Evolutionary conservation across 2,797 vertebrate species (phyloP).

Genomic region (Silurus aristotelis): DNA sequence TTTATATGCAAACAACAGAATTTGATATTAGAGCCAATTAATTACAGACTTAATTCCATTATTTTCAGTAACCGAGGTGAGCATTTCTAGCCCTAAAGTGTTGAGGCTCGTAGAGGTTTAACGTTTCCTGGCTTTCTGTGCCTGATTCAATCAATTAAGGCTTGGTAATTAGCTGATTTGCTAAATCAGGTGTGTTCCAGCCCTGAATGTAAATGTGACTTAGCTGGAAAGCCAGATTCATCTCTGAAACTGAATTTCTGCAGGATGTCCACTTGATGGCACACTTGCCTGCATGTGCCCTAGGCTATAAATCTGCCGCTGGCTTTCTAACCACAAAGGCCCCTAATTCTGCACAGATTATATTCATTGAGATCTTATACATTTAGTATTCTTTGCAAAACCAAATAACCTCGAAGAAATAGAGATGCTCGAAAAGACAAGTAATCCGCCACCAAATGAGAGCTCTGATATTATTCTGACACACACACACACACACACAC

Average conservation of each 20-base stretch:
- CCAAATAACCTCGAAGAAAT: neutral
- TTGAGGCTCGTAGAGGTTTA: neutral
- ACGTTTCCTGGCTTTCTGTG: neutral
- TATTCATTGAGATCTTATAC: conserved; percentile 13
- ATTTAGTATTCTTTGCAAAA: neutral
- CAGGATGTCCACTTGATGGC: conserved; percentile 62
- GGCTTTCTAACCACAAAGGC: neutral
- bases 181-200: conserved; percentile 31
- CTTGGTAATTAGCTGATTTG: conserved; percentile 16
- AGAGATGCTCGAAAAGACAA: neutral
- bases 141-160: conserved; percentile 23
- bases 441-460: neutral
- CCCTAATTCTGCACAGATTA: neutral
- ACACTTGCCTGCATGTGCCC: conserved; percentile 57
- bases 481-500: too few relatives aligned
- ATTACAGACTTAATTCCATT: conserved; percentile 1
- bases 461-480: neutral
- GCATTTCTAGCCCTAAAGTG: neutral
- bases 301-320: neutral
- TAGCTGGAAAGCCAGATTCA: neutral
- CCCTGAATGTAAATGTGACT: conserved; percentile 16
- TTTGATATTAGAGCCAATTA: conserved; percentile 6
- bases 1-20: neutral
- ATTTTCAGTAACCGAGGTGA: conserved; percentile 1
- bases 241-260: conserved; percentile 27